phyloP scores from a whole-genome alignment of 2,888 invertebrate species.

The Thymelicus lineola region DNA sequence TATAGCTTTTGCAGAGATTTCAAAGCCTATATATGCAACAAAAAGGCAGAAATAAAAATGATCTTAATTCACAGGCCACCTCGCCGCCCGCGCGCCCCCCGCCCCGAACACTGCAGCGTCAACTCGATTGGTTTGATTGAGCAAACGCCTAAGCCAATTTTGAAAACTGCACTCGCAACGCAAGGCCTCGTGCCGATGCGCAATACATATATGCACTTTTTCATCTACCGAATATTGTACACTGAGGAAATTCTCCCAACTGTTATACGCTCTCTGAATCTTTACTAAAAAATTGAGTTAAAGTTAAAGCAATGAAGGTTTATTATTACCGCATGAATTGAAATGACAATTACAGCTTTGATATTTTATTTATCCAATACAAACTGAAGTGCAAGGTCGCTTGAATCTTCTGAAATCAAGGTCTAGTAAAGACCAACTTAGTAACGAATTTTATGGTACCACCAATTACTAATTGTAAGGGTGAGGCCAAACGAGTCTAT shows the following conservation, averaged over 20 bases:
- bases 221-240: constrained; percentile 2
- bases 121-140: constrained; percentile 24
- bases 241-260: background rate
- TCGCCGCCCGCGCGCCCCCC: too few species aligned
- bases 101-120: constrained; percentile 11
- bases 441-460: too few species aligned
- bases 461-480: too few species aligned
- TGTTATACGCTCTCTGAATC: background rate
- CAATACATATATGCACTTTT: constrained; percentile 9
- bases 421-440: too few species aligned
- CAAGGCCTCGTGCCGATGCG: background rate
- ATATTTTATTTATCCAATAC: too few species aligned
- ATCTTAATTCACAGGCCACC: background rate
- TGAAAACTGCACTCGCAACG: background rate
- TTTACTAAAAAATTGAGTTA: background rate
- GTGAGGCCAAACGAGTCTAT: too few species aligned
- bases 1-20: too few species aligned
- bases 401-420: too few species aligned
- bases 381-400: too few species aligned
- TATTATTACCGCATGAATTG: too few species aligned
- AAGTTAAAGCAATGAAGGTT: too few species aligned
- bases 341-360: too few species aligned
- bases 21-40: background rate
- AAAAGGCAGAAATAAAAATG: constrained; percentile 8
- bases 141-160: constrained; percentile 23